A percentile compares a stretch with the other conserved stretches of the same genome.
Conservation (phyloP, 2,888 invertebrate genomes). For the Caradrina kadenii region DNA sequence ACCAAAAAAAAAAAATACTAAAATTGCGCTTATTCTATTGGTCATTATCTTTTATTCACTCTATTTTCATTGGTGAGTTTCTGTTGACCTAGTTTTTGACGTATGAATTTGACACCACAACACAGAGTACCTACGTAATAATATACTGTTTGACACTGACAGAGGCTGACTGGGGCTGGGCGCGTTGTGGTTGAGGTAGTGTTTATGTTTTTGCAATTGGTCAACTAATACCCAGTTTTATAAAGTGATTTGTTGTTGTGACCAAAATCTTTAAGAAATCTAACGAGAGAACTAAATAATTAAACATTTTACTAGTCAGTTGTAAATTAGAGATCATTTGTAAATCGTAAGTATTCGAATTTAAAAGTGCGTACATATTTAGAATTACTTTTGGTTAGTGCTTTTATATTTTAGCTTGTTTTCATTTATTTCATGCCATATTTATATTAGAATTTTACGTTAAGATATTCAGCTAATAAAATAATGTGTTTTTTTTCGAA, state of each 20-base stretch:
- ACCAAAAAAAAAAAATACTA: neutral
- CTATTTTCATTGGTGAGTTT: conserved; percentile 7
- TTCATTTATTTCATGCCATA: neutral
- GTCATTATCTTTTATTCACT: neutral
- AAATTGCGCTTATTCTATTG: neutral
- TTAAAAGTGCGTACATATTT: neutral
- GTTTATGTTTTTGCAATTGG: conserved; percentile 14
- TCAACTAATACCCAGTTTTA: neutral
- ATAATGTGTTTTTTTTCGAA: conserved; percentile 1
- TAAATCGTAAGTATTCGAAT: conserved; percentile 29
- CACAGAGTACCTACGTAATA: too few relatives aligned
- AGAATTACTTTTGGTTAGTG: neutral
- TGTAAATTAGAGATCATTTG: conserved; percentile 3
- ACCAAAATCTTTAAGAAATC: neutral
- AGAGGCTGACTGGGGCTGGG: conserved; percentile 24
- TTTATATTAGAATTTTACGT: neutral
- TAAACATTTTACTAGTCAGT: neutral
- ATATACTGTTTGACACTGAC: too few relatives aligned
- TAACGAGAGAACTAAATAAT: neutral
- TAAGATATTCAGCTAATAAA: neutral
- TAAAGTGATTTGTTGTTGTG: conserved; percentile 18
- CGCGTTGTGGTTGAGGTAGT: neutral
- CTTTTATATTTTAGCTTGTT: neutral
- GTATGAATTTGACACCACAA: neutral
- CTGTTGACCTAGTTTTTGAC: neutral